These are phyloP conservation scores for Rhizoglyphus robini DNA, from an alignment of 1,140 invertebrate species.

Conservation along the genomic window DNA sequence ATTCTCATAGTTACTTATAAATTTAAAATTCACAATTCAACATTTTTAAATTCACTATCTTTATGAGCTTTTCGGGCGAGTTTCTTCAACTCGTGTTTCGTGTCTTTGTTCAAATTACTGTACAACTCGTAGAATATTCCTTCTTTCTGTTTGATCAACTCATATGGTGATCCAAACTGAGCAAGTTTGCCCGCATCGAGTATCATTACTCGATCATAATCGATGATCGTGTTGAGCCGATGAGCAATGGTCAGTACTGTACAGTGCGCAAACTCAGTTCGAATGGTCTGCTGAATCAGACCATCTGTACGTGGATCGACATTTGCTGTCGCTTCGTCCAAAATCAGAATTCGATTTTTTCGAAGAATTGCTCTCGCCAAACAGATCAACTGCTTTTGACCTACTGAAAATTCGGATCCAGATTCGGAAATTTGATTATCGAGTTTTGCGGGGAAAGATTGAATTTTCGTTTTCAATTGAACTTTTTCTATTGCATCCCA, in stretches of 20 bases:
- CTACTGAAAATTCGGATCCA: constrained; percentile 31
- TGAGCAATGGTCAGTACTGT: constrained; percentile 70
- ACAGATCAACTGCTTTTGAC: constrained; percentile 36
- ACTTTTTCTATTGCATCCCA: constrained; percentile 58
- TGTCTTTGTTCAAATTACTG: background rate
- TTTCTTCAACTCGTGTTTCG: background rate
- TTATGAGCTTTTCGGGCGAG: background rate
- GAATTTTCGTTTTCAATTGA: constrained; percentile 52
- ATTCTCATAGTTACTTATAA: too few relatives aligned
- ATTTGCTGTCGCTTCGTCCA: constrained; percentile 35
- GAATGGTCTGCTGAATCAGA: constrained; percentile 57
- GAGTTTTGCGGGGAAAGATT: constrained; percentile 39
- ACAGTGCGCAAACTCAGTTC: constrained; percentile 51
- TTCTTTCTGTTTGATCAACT: constrained; percentile 28
- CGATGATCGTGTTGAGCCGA: constrained; percentile 62
- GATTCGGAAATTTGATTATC: constrained; percentile 45
- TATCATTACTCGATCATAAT: constrained; percentile 55
- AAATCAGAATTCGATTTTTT: constrained; percentile 31
- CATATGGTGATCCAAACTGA: constrained; percentile 33
- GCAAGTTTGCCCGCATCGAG: constrained; percentile 47
- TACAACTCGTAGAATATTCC: background rate
- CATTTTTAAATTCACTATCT: too few relatives aligned
- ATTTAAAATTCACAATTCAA: too few relatives aligned
- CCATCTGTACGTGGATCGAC: constrained; percentile 43
- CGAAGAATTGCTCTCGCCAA: constrained; percentile 33